Conservation (phyloP, 2,888 invertebrate genomes). For the Clitarchus hookeri region DNA sequence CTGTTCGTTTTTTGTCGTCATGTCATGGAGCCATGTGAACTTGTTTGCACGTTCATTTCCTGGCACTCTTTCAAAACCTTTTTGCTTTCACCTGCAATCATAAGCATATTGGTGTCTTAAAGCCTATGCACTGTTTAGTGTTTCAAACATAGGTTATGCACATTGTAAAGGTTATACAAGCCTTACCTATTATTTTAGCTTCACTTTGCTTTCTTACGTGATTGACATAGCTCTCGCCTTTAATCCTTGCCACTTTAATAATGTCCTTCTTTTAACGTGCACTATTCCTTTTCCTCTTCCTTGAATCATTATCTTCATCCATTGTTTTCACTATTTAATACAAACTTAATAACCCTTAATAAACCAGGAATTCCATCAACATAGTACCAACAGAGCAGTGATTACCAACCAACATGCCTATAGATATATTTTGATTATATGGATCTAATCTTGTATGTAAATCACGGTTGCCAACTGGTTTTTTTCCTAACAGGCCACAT, state of each 20-base stretch:
- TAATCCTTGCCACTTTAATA: not conserved
- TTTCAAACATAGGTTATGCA: not conserved
- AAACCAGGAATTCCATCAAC: not conserved
- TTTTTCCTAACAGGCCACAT: not conserved
- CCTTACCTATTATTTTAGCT: not conserved
- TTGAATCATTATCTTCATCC: not conserved
- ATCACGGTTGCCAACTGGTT: not conserved
- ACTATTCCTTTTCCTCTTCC: not conserved
- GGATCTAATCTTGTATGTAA: not conserved
- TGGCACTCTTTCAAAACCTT: not conserved
- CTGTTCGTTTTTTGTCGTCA: not conserved
- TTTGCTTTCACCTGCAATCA: not conserved
- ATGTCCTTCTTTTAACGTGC: not conserved
- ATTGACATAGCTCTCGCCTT: not conserved
- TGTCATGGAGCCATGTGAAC: too few relatives aligned
- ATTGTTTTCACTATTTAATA: not conserved
- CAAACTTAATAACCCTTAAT: not conserved
- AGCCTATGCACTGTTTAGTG: not conserved
- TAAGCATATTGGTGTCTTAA: not conserved
- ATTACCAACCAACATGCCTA: not conserved
- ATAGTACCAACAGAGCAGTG: not conserved
- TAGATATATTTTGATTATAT: not conserved
- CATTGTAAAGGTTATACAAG: not conserved
- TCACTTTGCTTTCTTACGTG: not conserved
- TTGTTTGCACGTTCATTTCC: not conserved